Base-by-base conservation (phyloP, 2,113 vertebrate genomes). In the Recurvirostra avosetta region DNA sequence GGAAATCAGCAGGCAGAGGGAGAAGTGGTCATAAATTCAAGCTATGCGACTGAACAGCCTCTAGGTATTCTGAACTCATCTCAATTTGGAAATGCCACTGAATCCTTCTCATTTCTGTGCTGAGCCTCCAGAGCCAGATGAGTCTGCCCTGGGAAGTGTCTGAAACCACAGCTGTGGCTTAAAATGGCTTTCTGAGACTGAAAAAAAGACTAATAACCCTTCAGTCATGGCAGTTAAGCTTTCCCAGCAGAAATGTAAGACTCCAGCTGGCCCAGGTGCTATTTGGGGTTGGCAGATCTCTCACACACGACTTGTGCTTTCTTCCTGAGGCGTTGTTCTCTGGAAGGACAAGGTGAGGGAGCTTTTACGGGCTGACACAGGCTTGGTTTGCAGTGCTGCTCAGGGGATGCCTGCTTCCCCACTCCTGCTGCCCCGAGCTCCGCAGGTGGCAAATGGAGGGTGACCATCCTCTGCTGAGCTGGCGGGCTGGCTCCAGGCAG, bases 401-500 rank as follows among this genome's bases (percentile, higher is more conserved):
- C 30, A 9, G 29, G 20, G 14, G 36, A 74, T 34, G 17, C 8
- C 11, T 11, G 2, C 8, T 29, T 34, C 15, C n/a, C 8, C 30
- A 6, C 3, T 34, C 25, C 50, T 0, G 0, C n/a, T 50, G 22
- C 12, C 21, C 17, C 0, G 1, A 8, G 68, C 34, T 61, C 38
- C 3, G 8, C 34, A 70, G 75, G 59, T 5, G 10, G 50, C 40
- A 72, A 25, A 36, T 0, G 5, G 50, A 71, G 41, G 12, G 22
- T 17, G 7, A 43, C 43, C 41, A 63, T 26, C 43, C 43, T 34
- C 62, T 38, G 40, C 61, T 63, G 73, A 66, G 34, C 72, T 87
- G 59, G n/a, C 1, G 2, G n/a, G 23, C 30, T 47, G 49, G 8
- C 16, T 61, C 20, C 20, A 47, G 40, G 52, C 43, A 43, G 52